Conservation (phyloP, 2,113 vertebrate species). For the Madoqua kirkii region DNA sequence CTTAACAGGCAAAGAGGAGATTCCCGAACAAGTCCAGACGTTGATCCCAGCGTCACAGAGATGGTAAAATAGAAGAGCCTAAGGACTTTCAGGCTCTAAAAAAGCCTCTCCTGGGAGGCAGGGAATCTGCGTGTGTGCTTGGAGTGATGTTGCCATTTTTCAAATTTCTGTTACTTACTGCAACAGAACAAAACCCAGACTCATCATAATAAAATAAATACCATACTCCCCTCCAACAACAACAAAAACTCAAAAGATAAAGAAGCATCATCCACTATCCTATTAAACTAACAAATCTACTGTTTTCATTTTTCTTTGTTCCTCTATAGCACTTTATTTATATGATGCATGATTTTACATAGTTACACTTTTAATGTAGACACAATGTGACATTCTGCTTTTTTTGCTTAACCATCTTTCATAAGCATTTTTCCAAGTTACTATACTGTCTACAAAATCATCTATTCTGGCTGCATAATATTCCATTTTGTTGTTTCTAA, state of each 20-base stretch:
- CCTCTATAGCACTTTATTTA: not conserved
- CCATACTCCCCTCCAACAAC: not conserved
- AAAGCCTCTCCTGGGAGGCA: not conserved
- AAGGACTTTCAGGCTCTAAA: not conserved
- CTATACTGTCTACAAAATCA: not conserved
- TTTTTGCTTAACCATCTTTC: not conserved
- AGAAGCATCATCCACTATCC: not conserved
- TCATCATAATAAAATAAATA: not conserved
- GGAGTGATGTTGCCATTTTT: not conserved
- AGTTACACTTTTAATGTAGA: not conserved
- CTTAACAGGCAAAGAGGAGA: not conserved
- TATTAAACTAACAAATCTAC: not conserved
- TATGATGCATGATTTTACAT: not conserved
- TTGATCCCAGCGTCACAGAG: not conserved
- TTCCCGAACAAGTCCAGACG: not conserved
- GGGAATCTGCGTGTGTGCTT: not conserved
- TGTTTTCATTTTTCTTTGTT: slow-evolving; percentile 15
- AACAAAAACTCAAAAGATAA: slow-evolving; percentile 22
- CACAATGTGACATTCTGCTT: not conserved
- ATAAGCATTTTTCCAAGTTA: not conserved
- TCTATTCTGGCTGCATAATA: not conserved
- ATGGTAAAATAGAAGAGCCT: not conserved
- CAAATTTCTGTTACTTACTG: not conserved
- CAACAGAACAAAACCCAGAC: not conserved
- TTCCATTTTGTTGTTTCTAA: slow-evolving; percentile 15